Conservation (phyloP, 2,797 vertebrate species). For the Salmo trutta region DNA sequence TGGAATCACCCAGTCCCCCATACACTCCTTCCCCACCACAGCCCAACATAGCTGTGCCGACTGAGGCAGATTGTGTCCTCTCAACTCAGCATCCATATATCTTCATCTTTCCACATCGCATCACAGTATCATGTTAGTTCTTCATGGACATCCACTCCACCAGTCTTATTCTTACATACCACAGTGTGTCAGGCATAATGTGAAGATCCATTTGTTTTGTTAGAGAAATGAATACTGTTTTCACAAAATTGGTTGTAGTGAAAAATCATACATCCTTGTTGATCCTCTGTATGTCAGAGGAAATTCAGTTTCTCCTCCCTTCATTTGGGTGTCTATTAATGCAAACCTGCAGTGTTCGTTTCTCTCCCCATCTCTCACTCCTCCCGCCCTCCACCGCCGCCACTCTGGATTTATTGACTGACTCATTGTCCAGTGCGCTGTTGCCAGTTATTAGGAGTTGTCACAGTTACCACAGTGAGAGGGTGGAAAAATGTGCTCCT, state of each 20-base stretch:
- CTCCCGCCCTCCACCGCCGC: constrained; percentile 34
- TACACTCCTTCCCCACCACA: constrained; percentile 12
- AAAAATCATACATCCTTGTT: constrained; percentile 66
- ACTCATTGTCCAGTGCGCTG: constrained; percentile 67
- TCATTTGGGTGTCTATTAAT: constrained; percentile 43
- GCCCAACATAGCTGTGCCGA: constrained; percentile 21
- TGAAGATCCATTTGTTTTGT: constrained; percentile 53
- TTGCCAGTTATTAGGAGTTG: constrained; percentile 72
- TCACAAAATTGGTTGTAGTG: constrained; percentile 48
- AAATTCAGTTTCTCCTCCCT: constrained; percentile 37
- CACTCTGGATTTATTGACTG: constrained; percentile 69
- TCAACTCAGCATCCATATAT: constrained; percentile 3
- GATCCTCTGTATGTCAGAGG: constrained; percentile 58
- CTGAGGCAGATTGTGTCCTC: constrained; percentile 16
- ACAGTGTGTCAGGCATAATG: constrained; percentile 30
- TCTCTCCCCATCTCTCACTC: constrained; percentile 41
- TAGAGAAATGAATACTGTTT: constrained; percentile 70
- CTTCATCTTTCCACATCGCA: constrained; percentile 49
- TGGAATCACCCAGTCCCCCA: background rate
- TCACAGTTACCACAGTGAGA: constrained; percentile 68
- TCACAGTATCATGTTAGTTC: constrained; percentile 45
- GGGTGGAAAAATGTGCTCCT: constrained; percentile 79
- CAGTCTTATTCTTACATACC: constrained; percentile 18
- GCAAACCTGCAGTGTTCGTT: constrained; percentile 25
- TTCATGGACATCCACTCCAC: constrained; percentile 27